phyloP scores from a whole-genome alignment of 1,140 invertebrate genomes.

The Pogonomyrmex barbatus region DNA sequence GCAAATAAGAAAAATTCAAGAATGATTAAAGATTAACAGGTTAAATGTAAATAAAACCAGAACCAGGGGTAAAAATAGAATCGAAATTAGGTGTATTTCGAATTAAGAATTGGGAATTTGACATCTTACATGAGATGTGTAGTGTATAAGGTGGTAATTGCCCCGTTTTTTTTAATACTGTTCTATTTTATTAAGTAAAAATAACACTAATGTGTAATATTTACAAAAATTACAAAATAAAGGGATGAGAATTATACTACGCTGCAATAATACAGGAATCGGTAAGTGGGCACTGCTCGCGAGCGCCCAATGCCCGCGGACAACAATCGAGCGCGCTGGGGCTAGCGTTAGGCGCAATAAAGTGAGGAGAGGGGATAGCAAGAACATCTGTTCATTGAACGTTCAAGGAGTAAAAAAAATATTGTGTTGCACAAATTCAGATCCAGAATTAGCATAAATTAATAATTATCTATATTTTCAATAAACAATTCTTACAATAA shows the following conservation, averaged over 20 bases:
- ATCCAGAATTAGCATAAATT: too few species aligned
- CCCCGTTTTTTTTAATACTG: conserved; percentile 5
- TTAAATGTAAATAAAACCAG: background rate
- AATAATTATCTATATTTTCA: too few species aligned
- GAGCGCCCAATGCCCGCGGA: too few species aligned
- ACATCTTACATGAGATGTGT: background rate
- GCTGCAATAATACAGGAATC: background rate
- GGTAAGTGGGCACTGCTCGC: too few species aligned
- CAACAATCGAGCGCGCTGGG: too few species aligned
- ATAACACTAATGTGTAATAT: background rate
- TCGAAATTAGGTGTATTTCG: background rate
- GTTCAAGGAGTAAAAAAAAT: too few species aligned
- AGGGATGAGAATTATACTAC: conserved; percentile 21
- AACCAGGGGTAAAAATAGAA: background rate
- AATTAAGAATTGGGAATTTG: background rate
- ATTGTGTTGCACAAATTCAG: too few species aligned
- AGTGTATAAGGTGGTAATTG: background rate
- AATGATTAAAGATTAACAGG: background rate
- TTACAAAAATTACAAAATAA: conserved; percentile 22
- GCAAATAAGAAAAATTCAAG: too few species aligned
- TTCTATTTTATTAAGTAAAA: background rate
- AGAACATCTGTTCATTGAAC: too few species aligned
- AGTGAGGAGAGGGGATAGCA: too few species aligned
- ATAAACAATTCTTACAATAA: too few species aligned
- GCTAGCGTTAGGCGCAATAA: too few species aligned